Evolutionary conservation across 1,140 invertebrate genomes (phyloP), one percentile per base, ranked within the genome.

Genomic region (Zaprionus ornatus): DNA sequence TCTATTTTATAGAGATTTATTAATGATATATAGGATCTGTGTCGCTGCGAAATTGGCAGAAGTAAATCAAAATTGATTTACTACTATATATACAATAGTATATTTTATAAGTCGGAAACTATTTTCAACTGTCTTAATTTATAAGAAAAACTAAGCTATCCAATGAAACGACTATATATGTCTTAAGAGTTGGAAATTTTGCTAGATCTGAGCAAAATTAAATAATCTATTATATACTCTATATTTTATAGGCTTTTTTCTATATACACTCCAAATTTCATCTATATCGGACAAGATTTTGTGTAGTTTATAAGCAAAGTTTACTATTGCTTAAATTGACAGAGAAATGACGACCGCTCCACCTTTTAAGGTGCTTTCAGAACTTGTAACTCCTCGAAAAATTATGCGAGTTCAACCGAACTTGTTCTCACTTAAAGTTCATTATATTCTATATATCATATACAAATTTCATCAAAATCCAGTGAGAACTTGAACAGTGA

Each of bases 371-470:
- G 4, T 15, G 15, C 6, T 42, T 9, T 42, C 1, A 42, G 2
- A 2, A 17, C 0, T n/a, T 2, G 0, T n/a, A 2, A n/a, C 15
- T 6, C 1, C 5, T 0, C 1, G 1, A n/a, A 40, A n/a, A 40
- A 40, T 6, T 1, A 2, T 40, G 5, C 1, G 0, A 42, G 17
- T n/a, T 42, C 2, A 42, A 17, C 17, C 6, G 10, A 17, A 9
- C 7, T 42, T 7, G 2, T 1, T n/a, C 3, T 10, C 7, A 42
- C 4, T 17, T 3, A 42, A 9, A 42, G n/a, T 17, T 17, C 0
- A 17, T 17, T 0, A 17, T 17, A 42, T 17, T n/a, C 5, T 9
- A 2, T 17, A 7, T 42, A 42, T 17, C n/a, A 2, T 7, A 9
- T 9, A 0, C 1, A 3, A 45, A 45, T 45, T 17, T 45, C n/a